Evolutionary conservation across 2,797 vertebrate genomes (phyloP).

Genomic region (Dallia pectoralis): DNA sequence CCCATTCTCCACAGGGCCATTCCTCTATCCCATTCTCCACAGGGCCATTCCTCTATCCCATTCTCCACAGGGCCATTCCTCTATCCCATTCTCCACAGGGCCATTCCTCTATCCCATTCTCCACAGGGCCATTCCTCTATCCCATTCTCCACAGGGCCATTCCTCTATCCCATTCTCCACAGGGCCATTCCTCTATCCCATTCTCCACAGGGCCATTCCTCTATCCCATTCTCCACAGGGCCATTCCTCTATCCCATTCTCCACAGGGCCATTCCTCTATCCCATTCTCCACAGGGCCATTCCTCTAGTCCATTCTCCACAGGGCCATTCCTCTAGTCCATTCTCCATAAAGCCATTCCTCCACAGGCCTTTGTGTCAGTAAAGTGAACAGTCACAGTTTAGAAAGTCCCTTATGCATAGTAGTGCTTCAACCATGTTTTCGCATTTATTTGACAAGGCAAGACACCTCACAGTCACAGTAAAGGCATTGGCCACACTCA

Average conservation of each 20-base stretch:
- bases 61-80: too few species aligned
- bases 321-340: background rate
- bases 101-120: too few species aligned
- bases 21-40: conserved; percentile 5
- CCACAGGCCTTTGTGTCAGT: background rate
- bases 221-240: too few species aligned
- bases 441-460: background rate
- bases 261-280: background rate
- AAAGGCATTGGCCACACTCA: background rate
- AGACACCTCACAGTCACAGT: background rate
- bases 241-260: conserved; percentile 7
- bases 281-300: too few species aligned
- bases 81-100: background rate
- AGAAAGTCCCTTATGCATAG: background rate
- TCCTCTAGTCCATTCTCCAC: conserved; percentile 4
- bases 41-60: background rate
- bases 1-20: too few species aligned
- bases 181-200: too few species aligned
- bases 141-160: background rate
- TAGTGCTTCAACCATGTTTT: background rate
- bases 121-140: too few species aligned
- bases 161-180: too few species aligned
- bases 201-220: background rate
- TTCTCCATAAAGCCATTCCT: background rate
- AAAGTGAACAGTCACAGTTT: background rate